These are phyloP conservation scores for Pammene fasciana DNA, from an alignment of 2,888 invertebrate species.

Conservation along the genomic window DNA sequence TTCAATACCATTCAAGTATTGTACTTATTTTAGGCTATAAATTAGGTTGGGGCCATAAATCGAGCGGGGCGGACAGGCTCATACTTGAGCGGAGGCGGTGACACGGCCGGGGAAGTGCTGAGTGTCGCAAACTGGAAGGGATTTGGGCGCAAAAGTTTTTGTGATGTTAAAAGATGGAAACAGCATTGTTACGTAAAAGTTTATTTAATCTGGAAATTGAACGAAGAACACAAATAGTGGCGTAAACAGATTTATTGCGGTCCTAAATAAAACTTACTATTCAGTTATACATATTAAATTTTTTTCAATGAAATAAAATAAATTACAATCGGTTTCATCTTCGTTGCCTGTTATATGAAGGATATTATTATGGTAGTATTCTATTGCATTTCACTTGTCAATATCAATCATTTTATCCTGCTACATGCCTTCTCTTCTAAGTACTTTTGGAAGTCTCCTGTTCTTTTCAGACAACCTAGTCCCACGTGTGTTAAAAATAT, in stretches of 20 bases:
- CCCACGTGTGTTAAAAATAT: no score
- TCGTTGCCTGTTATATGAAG: no score
- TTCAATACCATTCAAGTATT: constrained; percentile 54
- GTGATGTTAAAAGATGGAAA: constrained; percentile 26
- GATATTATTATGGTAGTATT: no score
- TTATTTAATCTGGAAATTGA: constrained; percentile 19
- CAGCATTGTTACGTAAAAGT: constrained; percentile 27
- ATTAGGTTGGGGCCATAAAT: constrained; percentile 73
- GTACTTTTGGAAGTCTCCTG: no score
- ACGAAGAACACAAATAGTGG: constrained; percentile 3
- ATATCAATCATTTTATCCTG: no score
- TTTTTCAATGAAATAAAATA: not conserved
- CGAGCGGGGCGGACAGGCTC: constrained; percentile 59
- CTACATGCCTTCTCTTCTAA: no score
- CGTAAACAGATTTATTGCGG: constrained; percentile 1
- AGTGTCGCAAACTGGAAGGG: constrained; percentile 19
- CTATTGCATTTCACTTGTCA: no score
- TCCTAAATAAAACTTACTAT: not conserved
- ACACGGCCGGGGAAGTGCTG: constrained; percentile 40
- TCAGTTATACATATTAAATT: not conserved
- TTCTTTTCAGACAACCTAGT: no score
- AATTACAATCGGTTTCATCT: no score
- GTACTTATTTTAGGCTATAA: constrained; percentile 56
- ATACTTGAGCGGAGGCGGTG: constrained; percentile 48
- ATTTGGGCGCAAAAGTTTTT: constrained; percentile 34